Conservation (phyloP, 2,113 vertebrate species). For the Myrmophylax atrothorax region DNA sequence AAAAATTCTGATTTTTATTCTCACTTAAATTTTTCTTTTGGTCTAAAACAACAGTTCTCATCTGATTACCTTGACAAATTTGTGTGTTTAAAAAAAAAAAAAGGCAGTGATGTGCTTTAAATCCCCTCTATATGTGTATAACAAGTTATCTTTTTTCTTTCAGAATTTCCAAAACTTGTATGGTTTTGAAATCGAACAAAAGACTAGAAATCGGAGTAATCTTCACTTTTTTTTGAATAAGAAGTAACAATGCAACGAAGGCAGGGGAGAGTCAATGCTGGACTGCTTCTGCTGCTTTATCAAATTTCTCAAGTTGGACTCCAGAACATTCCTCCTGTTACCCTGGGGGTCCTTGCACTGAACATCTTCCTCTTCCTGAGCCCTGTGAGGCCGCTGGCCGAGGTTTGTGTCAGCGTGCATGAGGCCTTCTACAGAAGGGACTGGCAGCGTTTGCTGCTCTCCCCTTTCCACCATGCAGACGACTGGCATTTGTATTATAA, state of each 20-base stretch:
- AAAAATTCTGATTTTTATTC: neutral
- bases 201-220: neutral
- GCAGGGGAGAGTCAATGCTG: constrained; percentile 76
- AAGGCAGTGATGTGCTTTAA: neutral
- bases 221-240: neutral
- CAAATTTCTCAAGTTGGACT: constrained; percentile 87
- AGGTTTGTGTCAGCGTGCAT: constrained; percentile 86
- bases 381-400: constrained; percentile 76
- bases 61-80: neutral
- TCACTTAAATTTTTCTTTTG: neutral
- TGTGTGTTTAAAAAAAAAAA: neutral
- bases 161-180: constrained; percentile 15
- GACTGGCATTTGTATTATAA: constrained; percentile 97
- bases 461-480: constrained; percentile 88
- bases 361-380: constrained; percentile 88
- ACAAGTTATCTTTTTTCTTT: constrained; percentile 38
- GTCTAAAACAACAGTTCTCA: neutral
- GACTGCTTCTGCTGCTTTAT: constrained; percentile 84
- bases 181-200: neutral
- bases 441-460: constrained; percentile 88
- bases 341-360: constrained; percentile 82
- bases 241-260: constrained; percentile 71
- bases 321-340: constrained; percentile 89
- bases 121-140: neutral
- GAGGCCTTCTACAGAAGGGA: constrained; percentile 77